A percentile compares a stretch with the other conserved stretches of the same genome.
Evolutionary conservation across 2,888 invertebrate genomes (phyloP).

Genomic region (Chloroclystis v-ata): DNA sequence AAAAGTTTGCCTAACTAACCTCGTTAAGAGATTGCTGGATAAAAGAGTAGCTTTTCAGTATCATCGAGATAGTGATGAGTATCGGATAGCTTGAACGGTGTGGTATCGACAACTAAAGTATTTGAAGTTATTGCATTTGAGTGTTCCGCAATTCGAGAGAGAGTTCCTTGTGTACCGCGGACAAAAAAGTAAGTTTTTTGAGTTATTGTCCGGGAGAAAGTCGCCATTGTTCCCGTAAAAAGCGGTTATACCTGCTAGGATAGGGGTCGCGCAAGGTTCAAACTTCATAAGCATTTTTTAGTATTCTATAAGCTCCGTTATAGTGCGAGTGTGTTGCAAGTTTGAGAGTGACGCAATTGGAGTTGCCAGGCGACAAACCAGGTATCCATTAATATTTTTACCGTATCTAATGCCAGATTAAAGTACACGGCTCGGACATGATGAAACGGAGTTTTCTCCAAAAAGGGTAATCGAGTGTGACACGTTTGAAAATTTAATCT

Average conservation of each 20-base stretch:
- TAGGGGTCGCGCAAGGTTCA: slow-evolving; percentile 51
- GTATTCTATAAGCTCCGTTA: slow-evolving; percentile 55
- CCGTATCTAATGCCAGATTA: slow-evolving; percentile 47
- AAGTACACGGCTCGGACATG: slow-evolving; percentile 48
- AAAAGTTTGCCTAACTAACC: slow-evolving; percentile 78
- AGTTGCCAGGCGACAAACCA: slow-evolving; percentile 24
- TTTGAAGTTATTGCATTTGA: slow-evolving; percentile 30
- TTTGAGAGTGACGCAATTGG: slow-evolving; percentile 23
- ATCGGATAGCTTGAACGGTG: slow-evolving; percentile 69
- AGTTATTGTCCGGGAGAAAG: slow-evolving; percentile 67
- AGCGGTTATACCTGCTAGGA: slow-evolving; percentile 59
- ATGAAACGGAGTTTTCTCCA: slow-evolving; percentile 56
- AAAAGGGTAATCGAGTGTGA: slow-evolving; percentile 57
- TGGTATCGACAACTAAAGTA: slow-evolving; percentile 46
- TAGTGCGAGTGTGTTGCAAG: slow-evolving; percentile 50
- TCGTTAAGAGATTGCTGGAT: slow-evolving; percentile 77
- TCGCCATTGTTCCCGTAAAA: slow-evolving; percentile 57
- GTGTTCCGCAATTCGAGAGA: slow-evolving; percentile 57
- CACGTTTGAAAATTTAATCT: slow-evolving; percentile 70
- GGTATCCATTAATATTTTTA: slow-evolving; percentile 37
- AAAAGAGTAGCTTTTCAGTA: slow-evolving; percentile 77
- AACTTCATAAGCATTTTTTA: slow-evolving; percentile 57
- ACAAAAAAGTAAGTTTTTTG: slow-evolving; percentile 59
- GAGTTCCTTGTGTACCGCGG: slow-evolving; percentile 57
- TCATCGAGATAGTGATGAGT: slow-evolving; percentile 71